A percentile compares a stretch with the other conserved stretches of the same genome.
Evolutionary conservation across 2,797 vertebrate species (phyloP).

Genomic region (Oryzias sinensis): DNA sequence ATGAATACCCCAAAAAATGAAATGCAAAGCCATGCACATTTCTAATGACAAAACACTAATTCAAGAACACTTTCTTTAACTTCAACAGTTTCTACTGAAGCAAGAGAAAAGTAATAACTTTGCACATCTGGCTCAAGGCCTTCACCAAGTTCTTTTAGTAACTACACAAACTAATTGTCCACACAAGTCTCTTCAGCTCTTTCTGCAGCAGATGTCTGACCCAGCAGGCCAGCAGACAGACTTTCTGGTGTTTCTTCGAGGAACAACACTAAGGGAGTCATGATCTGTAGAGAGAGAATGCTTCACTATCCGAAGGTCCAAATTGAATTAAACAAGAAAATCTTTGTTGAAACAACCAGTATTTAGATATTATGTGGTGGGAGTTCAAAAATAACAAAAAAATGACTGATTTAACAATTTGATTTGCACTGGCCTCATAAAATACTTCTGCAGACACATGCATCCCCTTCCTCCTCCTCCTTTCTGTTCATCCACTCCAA

Average conservation of each 20-base stretch:
- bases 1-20: conserved; percentile 24
- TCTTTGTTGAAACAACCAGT: no score
- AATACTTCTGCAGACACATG: no score
- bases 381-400: no score
- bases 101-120: conserved; percentile 16
- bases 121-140: conserved; percentile 6
- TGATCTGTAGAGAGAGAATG: conserved; percentile 29
- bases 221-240: conserved; percentile 15
- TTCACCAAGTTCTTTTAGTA: neutral
- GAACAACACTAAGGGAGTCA: conserved; percentile 44
- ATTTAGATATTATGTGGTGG: no score
- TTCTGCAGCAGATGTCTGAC: conserved; percentile 12
- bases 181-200: conserved; percentile 33
- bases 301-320: conserved; percentile 10
- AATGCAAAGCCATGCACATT: conserved; percentile 23
- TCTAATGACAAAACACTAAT: conserved; percentile 1
- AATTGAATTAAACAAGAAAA: no score
- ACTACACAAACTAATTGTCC: conserved; percentile 13
- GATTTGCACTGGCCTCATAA: no score
- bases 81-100: neutral
- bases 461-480: no score
- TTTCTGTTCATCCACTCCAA: no score
- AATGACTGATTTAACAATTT: no score
- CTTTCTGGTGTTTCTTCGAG: conserved; percentile 8
- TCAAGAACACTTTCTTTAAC: neutral